Evolutionary conservation across 2,797 vertebrate species (phyloP), one percentile per base, ranked within the genome.

Genomic region (Rhinogobio ventralis): DNA sequence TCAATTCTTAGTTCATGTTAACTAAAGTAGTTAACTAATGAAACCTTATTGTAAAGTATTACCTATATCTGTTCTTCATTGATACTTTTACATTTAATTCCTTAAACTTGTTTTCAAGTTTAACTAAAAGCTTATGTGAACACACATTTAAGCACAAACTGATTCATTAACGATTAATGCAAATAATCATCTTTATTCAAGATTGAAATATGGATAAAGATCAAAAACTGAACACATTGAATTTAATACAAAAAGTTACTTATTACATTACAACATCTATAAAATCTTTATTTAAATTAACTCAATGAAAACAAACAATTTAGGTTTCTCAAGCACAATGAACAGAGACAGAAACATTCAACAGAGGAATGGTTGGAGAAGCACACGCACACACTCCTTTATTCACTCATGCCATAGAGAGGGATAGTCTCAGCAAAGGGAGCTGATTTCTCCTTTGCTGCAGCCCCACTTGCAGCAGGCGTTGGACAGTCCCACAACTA

Each of bases 381-480:
- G 60, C 62, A 49, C 81, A 80, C 80, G 7, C 36, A 75, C 55
- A 17, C 78, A 62, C 79, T 67, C 19, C 11, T 10, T 68, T 19
- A 39, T 15, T 36, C 19, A 83, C 62, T 46, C 45, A 30, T 15
- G 55, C 60, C 25, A 45, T 19, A 9, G 7, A n/a, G 55, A 46
- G 42, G 57, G 45, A 71, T 33, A 5, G 79, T 87, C 69, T 94
- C 93, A 97, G 87, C 97, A 98, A 33, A 97, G 93, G 10, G 95
- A 96, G 92, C 96, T 96, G 89, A 97, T 96, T 86, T 97, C 96
- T 9, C 93, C 95, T 89, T 96, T 97, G 91, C 95, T 97, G 91
- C 97, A 97, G 4, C 97, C 96, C 95, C 94, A 96, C 85, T 95
- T 95, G 92, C 97, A 97, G 91, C 97, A 97, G 81, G 93, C 95